phyloP scores from a whole-genome alignment of 1,140 invertebrate genomes.

The Drosophila erecta region DNA sequence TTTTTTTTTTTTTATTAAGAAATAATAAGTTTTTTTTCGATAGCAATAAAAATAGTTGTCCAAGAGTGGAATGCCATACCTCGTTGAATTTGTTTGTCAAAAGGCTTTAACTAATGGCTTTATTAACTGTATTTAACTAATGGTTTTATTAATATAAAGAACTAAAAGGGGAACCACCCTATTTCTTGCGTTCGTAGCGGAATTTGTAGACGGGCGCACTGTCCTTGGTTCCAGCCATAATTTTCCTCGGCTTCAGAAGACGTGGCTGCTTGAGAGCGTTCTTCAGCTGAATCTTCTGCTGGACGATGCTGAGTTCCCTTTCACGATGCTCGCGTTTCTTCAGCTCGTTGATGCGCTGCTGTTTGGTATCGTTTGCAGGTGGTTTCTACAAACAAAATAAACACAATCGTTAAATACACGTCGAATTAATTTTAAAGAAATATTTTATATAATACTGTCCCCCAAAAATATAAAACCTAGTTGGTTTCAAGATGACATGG shows the following conservation, averaged over 20 bases:
- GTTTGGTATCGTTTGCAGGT: constrained; percentile 66
- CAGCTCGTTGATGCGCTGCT: constrained; percentile 90
- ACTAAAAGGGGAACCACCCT: neutral
- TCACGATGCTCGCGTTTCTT: constrained; percentile 93
- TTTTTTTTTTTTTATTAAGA: too few relatives aligned
- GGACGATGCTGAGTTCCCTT: constrained; percentile 91
- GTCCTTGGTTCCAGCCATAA: constrained; percentile 89
- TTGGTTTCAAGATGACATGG: too few relatives aligned
- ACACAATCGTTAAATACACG: too few relatives aligned
- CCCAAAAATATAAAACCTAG: too few relatives aligned
- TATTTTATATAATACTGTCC: too few relatives aligned
- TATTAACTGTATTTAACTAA: too few relatives aligned
- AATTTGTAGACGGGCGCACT: constrained; percentile 94
- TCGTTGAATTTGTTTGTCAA: too few relatives aligned
- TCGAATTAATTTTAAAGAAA: too few relatives aligned
- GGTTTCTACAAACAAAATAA: constrained; percentile 85
- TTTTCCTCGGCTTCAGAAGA: constrained; percentile 88
- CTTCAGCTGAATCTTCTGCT: constrained; percentile 94
- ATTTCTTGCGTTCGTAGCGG: constrained; percentile 92
- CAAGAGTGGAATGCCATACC: too few relatives aligned
- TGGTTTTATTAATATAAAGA: constrained; percentile 9
- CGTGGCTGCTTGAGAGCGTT: constrained; percentile 89
- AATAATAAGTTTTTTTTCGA: too few relatives aligned
- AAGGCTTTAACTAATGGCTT: too few relatives aligned
- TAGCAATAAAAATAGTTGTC: too few relatives aligned